Conservation (phyloP, 2,888 invertebrate genomes). For the Oeneis ivallda region DNA sequence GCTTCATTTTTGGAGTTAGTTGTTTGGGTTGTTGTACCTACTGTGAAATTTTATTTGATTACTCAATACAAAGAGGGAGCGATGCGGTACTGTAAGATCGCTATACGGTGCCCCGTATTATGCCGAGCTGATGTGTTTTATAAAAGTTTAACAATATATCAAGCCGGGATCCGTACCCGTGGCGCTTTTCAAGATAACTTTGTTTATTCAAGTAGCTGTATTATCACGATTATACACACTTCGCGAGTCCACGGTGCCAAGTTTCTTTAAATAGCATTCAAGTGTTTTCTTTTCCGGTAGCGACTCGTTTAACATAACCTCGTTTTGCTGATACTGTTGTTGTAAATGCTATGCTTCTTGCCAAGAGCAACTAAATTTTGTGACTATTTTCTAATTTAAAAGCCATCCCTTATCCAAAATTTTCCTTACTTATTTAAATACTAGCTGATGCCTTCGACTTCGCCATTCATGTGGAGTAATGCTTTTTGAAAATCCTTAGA, state of each 20-base stretch:
- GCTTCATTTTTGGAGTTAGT: not conserved
- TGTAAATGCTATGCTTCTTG: slow-evolving; percentile 19
- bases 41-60: too few species aligned
- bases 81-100: not conserved
- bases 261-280: slow-evolving; percentile 35
- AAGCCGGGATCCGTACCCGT: slow-evolving; percentile 21
- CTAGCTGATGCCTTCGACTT: too few species aligned
- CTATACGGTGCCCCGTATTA: slow-evolving; percentile 36
- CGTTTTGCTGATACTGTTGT: slow-evolving; percentile 21
- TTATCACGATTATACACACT: slow-evolving; percentile 35
- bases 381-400: slow-evolving; percentile 12
- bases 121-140: slow-evolving; percentile 52
- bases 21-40: too few species aligned
- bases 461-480: too few species aligned
- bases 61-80: too few species aligned
- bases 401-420: not conserved
- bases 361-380: slow-evolving; percentile 12
- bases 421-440: not conserved
- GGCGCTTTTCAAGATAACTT: slow-evolving; percentile 31
- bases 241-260: slow-evolving; percentile 32
- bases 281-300: slow-evolving; percentile 31
- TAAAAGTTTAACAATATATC: slow-evolving; percentile 48
- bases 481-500: too few species aligned
- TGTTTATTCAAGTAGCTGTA: slow-evolving; percentile 37
- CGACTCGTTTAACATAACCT: slow-evolving; percentile 30